Evolutionary conservation across 2,113 vertebrate genomes (phyloP).

Genomic region (Mola mola): DNA sequence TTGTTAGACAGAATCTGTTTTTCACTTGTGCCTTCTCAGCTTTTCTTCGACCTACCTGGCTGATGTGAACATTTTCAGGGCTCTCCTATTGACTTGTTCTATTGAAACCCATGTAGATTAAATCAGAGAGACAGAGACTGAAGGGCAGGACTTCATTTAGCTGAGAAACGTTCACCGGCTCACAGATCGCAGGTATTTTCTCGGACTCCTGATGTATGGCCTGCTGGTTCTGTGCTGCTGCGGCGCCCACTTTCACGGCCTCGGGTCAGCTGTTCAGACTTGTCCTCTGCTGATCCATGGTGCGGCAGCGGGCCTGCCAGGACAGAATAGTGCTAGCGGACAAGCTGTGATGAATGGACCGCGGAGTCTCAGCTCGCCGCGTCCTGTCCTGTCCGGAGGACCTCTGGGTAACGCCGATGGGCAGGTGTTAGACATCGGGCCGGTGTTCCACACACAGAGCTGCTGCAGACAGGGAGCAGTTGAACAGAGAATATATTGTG

Average conservation of each 20-base stretch:
- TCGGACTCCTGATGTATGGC: conserved; percentile 44
- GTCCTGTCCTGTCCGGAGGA: conserved; percentile 56
- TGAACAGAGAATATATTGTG: too few relatives aligned
- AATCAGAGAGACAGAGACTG: neutral
- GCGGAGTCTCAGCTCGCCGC: conserved; percentile 40
- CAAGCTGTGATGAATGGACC: conserved; percentile 66
- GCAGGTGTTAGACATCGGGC: too few relatives aligned
- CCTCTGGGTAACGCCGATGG: conserved; percentile 31
- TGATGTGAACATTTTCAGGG: neutral
- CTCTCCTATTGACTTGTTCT: neutral
- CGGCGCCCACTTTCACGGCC: conserved; percentile 51
- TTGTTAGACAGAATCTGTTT: neutral
- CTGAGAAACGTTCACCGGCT: conserved; percentile 6
- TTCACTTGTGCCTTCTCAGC: neutral
- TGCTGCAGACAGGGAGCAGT: too few relatives aligned
- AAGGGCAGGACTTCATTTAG: neutral
- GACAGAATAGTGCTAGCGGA: conserved; percentile 62
- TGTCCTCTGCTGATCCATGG: conserved; percentile 64
- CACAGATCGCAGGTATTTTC: conserved; percentile 39
- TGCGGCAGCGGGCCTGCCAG: conserved; percentile 44
- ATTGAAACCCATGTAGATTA: neutral
- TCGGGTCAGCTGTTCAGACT: conserved; percentile 68
- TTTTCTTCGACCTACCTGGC: too few relatives aligned
- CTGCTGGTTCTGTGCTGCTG: conserved; percentile 37
- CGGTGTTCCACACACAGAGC: too few relatives aligned